These are phyloP conservation scores for Carapus acus DNA, from an alignment of 2,797 vertebrate species.

Conservation along the genomic window DNA sequence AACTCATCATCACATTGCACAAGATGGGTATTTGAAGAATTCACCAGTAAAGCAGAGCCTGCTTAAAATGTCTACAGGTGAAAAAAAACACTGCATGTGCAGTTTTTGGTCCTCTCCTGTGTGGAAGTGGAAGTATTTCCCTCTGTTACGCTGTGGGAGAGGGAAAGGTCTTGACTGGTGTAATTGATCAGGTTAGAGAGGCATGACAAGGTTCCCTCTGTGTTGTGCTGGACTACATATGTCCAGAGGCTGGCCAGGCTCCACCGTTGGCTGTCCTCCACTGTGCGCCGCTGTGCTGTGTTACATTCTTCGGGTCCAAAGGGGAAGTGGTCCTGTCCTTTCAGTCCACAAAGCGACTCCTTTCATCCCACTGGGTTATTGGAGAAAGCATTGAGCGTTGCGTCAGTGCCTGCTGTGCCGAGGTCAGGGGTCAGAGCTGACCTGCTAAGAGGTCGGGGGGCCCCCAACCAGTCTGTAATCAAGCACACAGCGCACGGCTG, in stretches of 20 bases:
- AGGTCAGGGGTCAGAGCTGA: constrained; percentile 64
- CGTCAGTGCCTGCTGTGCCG: constrained; percentile 57
- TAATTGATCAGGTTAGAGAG: constrained; percentile 47
- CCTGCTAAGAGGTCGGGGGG: constrained; percentile 65
- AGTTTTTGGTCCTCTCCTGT: not conserved
- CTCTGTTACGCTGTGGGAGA: constrained; percentile 31
- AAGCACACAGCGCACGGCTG: constrained; percentile 60
- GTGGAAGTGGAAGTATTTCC: constrained; percentile 8
- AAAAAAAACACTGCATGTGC: not conserved
- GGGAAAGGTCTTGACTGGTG: constrained; percentile 24
- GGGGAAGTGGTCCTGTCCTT: constrained; percentile 55
- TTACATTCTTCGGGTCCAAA: constrained; percentile 50
- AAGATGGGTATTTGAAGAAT: too few species aligned
- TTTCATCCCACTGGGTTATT: constrained; percentile 70
- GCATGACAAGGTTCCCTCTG: constrained; percentile 43
- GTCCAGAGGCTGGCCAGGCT: constrained; percentile 36
- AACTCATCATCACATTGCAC: constrained; percentile 10
- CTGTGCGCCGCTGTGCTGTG: constrained; percentile 30
- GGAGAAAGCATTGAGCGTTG: constrained; percentile 62
- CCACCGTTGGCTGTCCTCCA: constrained; percentile 35
- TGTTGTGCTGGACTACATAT: constrained; percentile 26
- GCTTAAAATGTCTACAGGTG: not conserved
- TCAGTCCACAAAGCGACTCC: constrained; percentile 43
- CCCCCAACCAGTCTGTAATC: constrained; percentile 69
- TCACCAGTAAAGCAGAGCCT: too few species aligned